Evolutionary conservation across 2,888 invertebrate species (phyloP).

Genomic region (Drosophila siamana): DNA sequence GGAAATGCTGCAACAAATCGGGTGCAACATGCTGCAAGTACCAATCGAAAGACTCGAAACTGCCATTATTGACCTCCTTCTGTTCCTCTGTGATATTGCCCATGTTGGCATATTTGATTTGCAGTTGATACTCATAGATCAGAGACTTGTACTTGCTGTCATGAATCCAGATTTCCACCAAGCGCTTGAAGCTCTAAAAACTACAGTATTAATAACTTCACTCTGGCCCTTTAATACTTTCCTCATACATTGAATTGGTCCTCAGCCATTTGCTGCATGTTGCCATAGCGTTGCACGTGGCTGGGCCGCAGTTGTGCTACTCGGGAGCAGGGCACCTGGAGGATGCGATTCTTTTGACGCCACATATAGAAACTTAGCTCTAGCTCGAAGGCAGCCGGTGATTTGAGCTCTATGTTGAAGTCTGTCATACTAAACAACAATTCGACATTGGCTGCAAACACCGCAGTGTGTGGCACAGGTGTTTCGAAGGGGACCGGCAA

Average conservation of each 20-base stretch:
- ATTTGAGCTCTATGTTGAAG: conserved; percentile 94
- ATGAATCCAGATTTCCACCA: conserved; percentile 99
- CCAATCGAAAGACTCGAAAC: conserved; percentile 91
- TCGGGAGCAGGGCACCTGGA: conserved; percentile 96
- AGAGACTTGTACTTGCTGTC: conserved; percentile 92
- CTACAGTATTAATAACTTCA: background rate
- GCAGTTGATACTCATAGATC: conserved; percentile 91
- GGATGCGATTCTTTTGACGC: conserved; percentile 89
- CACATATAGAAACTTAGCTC: conserved; percentile 98
- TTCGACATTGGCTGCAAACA: conserved; percentile 94
- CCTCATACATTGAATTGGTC: conserved; percentile 17
- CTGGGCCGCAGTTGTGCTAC: conserved; percentile 95
- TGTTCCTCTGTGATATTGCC: conserved; percentile 34
- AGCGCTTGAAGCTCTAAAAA: conserved; percentile 92
- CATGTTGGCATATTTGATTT: conserved; percentile 89
- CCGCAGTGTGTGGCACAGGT: conserved; percentile 97
- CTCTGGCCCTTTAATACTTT: background rate
- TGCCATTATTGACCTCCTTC: conserved; percentile 59
- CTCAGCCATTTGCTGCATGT: conserved; percentile 88
- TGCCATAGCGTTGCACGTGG: conserved; percentile 95
- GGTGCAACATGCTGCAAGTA: conserved; percentile 96
- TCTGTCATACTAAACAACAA: conserved; percentile 98
- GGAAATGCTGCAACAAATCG: conserved; percentile 93
- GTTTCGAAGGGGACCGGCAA: conserved; percentile 86
- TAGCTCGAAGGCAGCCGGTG: conserved; percentile 99